These are phyloP conservation scores for Tetropium fuscum DNA, from an alignment of 2,888 invertebrate genomes.

Conservation along the genomic window DNA sequence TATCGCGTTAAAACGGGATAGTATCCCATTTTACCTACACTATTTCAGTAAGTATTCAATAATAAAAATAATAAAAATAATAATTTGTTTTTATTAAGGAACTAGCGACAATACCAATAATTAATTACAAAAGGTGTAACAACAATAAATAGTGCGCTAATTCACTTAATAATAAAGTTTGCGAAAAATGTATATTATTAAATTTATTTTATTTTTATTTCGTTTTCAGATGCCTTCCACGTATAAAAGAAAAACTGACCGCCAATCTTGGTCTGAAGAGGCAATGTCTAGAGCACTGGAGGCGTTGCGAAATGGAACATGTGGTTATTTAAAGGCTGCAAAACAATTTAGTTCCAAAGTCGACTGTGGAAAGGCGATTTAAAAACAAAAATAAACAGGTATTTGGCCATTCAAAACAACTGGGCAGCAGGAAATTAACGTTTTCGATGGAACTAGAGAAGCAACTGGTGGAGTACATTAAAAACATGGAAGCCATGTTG, in stretches of 20 bases:
- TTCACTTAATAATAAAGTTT: no score
- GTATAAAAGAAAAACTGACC: slow-evolving; percentile 3
- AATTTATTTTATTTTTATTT: no score
- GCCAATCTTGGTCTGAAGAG: slow-evolving; percentile 2
- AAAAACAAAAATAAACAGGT: slow-evolving; percentile 11
- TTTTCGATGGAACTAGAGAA: neutral
- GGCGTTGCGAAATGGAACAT: neutral
- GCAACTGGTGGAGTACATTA: neutral
- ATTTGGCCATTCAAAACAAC: neutral
- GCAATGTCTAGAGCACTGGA: neutral
- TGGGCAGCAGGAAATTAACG: neutral
- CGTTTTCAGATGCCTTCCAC: slow-evolving; percentile 11
- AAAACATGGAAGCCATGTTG: neutral
- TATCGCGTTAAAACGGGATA: no score
- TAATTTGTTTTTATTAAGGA: no score
- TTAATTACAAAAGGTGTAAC: no score
- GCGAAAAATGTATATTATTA: no score
- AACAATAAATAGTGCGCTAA: no score
- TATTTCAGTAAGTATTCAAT: no score
- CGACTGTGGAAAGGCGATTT: slow-evolving; percentile 9
- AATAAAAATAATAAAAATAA: no score
- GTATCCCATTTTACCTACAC: no score
- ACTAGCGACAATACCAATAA: no score
- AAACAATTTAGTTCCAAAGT: slow-evolving; percentile 8
- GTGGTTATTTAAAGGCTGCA: neutral